Evolutionary conservation across 2,113 vertebrate species (phyloP).

Genomic region (Leucosticte australis): DNA sequence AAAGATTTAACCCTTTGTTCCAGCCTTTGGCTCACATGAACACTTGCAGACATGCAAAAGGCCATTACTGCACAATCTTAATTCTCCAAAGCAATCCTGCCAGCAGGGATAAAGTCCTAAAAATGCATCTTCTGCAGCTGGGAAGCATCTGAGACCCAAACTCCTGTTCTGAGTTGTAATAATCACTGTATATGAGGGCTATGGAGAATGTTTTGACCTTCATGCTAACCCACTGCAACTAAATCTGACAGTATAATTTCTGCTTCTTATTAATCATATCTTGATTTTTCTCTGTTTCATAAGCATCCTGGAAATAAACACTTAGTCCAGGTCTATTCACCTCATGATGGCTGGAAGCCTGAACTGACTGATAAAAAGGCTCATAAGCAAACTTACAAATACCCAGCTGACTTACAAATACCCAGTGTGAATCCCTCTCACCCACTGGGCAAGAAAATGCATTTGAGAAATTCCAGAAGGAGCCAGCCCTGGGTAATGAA

Average conservation of each 20-base stretch:
- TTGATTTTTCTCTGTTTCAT: background rate
- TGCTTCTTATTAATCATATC: background rate
- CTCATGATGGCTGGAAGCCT: background rate
- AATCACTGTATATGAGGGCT: background rate
- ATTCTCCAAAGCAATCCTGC: background rate
- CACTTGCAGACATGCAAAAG: background rate
- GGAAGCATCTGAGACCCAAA: background rate
- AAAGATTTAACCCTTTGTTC: background rate
- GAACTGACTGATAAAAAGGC: background rate
- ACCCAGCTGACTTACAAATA: background rate
- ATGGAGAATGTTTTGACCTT: background rate
- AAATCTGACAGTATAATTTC: background rate
- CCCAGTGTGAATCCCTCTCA: slow-evolving; percentile 12
- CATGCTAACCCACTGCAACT: background rate
- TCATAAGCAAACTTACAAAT: background rate
- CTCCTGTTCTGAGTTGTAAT: background rate
- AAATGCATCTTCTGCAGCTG: background rate
- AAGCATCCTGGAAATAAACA: background rate
- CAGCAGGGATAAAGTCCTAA: background rate
- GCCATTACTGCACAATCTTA: background rate
- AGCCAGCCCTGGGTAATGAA: background rate
- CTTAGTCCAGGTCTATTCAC: background rate
- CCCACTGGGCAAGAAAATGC: slow-evolving; percentile 9
- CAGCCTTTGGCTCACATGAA: background rate
- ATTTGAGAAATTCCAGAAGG: slow-evolving; percentile 21